These are phyloP conservation scores for Prionace glauca DNA, from an alignment of 2,797 vertebrate genomes.

Conservation along the genomic window DNA sequence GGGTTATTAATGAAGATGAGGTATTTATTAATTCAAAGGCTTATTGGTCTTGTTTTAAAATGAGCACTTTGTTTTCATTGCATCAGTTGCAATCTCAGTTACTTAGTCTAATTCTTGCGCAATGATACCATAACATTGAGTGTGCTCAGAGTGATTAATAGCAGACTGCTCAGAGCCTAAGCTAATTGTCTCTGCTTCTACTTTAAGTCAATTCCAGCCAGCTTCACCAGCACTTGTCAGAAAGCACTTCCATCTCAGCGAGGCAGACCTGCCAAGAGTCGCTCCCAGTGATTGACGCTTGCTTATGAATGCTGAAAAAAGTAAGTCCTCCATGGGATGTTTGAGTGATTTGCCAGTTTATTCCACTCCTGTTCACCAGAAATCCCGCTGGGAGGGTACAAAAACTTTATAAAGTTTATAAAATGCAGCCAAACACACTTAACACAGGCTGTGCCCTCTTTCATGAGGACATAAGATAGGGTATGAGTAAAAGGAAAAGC, in stretches of 20 bases:
- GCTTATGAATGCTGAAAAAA: not conserved
- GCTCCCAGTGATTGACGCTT: not conserved
- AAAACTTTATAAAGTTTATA: not conserved
- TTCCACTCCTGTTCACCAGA: not conserved
- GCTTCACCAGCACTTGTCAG: no score
- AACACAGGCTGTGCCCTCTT: not conserved
- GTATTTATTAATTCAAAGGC: not conserved
- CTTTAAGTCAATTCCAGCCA: not conserved
- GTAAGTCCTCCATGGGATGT: not conserved
- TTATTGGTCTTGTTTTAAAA: not conserved
- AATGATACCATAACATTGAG: not conserved
- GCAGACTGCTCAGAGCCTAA: not conserved
- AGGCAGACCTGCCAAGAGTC: not conserved
- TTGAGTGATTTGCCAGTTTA: not conserved
- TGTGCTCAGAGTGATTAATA: not conserved
- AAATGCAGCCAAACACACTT: not conserved
- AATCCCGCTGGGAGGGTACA: not conserved
- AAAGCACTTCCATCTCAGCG: not conserved
- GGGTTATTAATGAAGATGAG: not conserved
- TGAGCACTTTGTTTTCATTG: not conserved
- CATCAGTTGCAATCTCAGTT: constrained; percentile 3
- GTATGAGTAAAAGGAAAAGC: not conserved
- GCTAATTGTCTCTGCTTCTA: not conserved
- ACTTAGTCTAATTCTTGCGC: not conserved
- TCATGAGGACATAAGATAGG: not conserved